Percentiles rank a stretch among this genome's conserved stretches.
Conservation (phyloP, 2,888 invertebrate species). For the Cantharis lateralis region DNA sequence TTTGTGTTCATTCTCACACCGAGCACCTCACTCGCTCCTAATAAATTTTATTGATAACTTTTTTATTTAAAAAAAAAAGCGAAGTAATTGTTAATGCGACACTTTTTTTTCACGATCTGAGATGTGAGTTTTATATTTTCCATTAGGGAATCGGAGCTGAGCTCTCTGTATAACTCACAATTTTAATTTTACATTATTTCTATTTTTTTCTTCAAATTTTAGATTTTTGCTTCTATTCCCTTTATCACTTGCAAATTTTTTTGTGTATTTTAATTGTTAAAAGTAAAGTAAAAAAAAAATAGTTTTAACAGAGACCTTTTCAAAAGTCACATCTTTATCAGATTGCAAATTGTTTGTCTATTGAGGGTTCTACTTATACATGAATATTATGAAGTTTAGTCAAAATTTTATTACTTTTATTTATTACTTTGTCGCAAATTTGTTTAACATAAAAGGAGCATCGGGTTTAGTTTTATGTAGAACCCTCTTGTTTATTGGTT, state of each 20-base stretch:
- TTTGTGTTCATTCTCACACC: constrained; percentile 65
- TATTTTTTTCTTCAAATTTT: constrained; percentile 45
- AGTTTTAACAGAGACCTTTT: constrained; percentile 28
- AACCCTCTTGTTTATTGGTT: constrained; percentile 20
- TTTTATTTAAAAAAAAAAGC: constrained; percentile 3
- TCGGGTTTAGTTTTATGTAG: constrained; percentile 28
- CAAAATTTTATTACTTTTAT: constrained; percentile 8
- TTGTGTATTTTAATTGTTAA: constrained; percentile 21
- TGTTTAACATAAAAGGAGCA: constrained; percentile 20
- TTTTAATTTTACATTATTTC: constrained; percentile 35
- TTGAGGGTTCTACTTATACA: constrained; percentile 44
- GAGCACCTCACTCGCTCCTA: constrained; percentile 36
- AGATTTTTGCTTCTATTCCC: constrained; percentile 54
- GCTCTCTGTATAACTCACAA: constrained; percentile 30
- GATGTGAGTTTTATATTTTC: constrained; percentile 50
- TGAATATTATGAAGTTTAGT: constrained; percentile 25
- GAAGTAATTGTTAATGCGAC: constrained; percentile 31
- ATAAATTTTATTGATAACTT: background rate
- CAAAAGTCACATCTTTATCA: constrained; percentile 53
- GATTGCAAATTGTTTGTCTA: constrained; percentile 28
- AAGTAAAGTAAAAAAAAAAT: constrained; percentile 10
- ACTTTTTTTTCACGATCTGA: constrained; percentile 40
- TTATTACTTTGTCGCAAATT: constrained; percentile 16
- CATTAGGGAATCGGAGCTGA: constrained; percentile 46
- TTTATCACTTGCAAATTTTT: constrained; percentile 28